Conservation (phyloP, 2,888 invertebrate species). For the Drosophila infuscata region DNA sequence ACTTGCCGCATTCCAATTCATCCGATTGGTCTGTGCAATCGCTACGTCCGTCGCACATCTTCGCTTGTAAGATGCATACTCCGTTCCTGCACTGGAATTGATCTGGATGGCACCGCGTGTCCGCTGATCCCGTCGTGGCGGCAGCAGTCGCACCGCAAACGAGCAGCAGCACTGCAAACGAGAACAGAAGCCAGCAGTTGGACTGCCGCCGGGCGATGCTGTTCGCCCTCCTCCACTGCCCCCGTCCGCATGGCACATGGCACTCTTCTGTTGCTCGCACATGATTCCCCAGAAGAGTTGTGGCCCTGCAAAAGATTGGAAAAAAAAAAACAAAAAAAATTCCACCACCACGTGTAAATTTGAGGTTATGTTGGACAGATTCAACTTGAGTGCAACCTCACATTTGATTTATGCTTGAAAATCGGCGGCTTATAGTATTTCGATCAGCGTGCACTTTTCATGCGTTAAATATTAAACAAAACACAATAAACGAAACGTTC, state of each 20-base stretch:
- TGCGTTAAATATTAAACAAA: slow-evolving; percentile 30
- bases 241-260: slow-evolving; percentile 21
- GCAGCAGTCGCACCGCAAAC: slow-evolving; percentile 67
- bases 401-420: slow-evolving; percentile 44
- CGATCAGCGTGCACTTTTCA: slow-evolving; percentile 25
- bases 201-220: slow-evolving; percentile 2
- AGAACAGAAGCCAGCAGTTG: slow-evolving; percentile 41
- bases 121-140: slow-evolving; percentile 53
- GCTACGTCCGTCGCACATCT: slow-evolving; percentile 82
- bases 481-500: slow-evolving; percentile 19
- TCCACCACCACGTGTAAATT: slow-evolving; percentile 43
- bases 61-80: slow-evolving; percentile 81
- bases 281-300: slow-evolving; percentile 32
- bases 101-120: slow-evolving; percentile 81
- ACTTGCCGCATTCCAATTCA: slow-evolving; percentile 83
- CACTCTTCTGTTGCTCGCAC: slow-evolving; percentile 48
- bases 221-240: slow-evolving; percentile 18
- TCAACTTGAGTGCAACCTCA: slow-evolving; percentile 27
- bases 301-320: slow-evolving; percentile 24
- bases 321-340: neutral
- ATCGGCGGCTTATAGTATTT: slow-evolving; percentile 19
- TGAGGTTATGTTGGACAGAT: slow-evolving; percentile 51
- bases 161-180: slow-evolving; percentile 58
- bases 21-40: slow-evolving; percentile 83
- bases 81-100: slow-evolving; percentile 86